A percentile compares a stretch with the other conserved stretches of the same genome.
Evolutionary conservation across 2,113 vertebrate genomes (phyloP).

Genomic region (human (Homo sapiens)): DNA sequence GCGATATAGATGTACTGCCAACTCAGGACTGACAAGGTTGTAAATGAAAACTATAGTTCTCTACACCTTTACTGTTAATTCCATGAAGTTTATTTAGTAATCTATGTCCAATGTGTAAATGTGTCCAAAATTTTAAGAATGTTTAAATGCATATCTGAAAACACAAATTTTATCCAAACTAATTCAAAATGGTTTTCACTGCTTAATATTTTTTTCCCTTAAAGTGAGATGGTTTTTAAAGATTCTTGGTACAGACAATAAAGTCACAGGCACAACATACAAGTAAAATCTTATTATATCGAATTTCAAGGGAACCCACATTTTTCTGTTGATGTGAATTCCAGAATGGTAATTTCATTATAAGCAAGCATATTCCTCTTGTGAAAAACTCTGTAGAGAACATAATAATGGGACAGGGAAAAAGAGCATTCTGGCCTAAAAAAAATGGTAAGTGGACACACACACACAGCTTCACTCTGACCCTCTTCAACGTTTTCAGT

Average conservation of each 20-base stretch:
- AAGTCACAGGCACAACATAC: not conserved
- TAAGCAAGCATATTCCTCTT: not conserved
- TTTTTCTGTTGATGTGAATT: not conserved
- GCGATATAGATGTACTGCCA: not conserved
- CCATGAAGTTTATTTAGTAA: not conserved
- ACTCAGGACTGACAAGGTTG: not conserved
- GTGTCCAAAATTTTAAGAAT: constrained; percentile 3
- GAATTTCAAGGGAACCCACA: not conserved
- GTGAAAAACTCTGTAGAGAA: not conserved
- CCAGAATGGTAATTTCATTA: not conserved
- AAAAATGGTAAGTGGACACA: not conserved
- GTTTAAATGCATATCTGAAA: constrained; percentile 32
- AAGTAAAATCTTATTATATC: not conserved
- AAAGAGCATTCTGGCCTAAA: not conserved
- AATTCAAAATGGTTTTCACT: constrained; percentile 42
- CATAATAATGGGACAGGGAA: not conserved
- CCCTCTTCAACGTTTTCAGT: not conserved
- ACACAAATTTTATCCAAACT: constrained; percentile 29
- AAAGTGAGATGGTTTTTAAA: not conserved
- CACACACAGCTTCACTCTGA: not conserved
- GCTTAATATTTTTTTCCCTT: not conserved
- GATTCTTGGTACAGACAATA: not conserved
- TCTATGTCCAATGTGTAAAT: not conserved
- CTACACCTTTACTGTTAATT: not conserved
- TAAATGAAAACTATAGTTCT: constrained; percentile 1